phyloP scores from a whole-genome alignment of 1,140 invertebrate genomes.

The Sitobion miscanthi region DNA sequence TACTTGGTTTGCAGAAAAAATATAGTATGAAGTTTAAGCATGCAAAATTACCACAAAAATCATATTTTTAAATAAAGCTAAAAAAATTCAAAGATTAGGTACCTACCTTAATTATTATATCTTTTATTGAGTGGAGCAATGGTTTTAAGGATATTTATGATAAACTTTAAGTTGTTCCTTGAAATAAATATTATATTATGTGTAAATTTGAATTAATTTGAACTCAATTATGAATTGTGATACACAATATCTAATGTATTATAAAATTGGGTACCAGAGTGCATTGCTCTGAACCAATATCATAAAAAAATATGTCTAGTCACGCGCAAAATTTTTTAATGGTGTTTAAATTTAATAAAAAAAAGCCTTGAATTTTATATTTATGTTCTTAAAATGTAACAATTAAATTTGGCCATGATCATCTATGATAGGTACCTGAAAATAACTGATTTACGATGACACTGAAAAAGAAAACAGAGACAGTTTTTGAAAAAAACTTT shows the following conservation, averaged over 20 bases:
- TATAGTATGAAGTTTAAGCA: background rate
- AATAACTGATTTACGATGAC: background rate
- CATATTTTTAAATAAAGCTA: background rate
- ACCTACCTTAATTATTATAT: background rate
- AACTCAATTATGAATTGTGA: background rate
- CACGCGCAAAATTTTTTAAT: background rate
- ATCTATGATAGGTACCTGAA: background rate
- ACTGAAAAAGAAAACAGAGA: background rate
- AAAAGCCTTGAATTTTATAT: background rate
- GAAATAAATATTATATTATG: background rate
- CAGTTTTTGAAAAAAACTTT: background rate
- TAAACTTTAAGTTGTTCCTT: background rate
- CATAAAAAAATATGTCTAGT: constrained; percentile 33
- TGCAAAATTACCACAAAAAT: background rate
- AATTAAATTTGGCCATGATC: background rate
- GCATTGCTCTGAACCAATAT: constrained; percentile 17
- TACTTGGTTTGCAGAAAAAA: background rate
- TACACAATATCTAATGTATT: background rate
- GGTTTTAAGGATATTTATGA: background rate
- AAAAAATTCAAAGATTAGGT: background rate
- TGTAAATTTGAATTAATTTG: background rate
- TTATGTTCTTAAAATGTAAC: background rate
- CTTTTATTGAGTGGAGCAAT: background rate
- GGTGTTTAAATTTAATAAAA: constrained; percentile 30
- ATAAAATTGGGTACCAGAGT: background rate